A percentile compares a stretch with the other conserved stretches of the same genome.
These are phyloP conservation scores for Hirudinaria manillensis DNA, from an alignment of 2,888 invertebrate genomes.

Conservation along the genomic window DNA sequence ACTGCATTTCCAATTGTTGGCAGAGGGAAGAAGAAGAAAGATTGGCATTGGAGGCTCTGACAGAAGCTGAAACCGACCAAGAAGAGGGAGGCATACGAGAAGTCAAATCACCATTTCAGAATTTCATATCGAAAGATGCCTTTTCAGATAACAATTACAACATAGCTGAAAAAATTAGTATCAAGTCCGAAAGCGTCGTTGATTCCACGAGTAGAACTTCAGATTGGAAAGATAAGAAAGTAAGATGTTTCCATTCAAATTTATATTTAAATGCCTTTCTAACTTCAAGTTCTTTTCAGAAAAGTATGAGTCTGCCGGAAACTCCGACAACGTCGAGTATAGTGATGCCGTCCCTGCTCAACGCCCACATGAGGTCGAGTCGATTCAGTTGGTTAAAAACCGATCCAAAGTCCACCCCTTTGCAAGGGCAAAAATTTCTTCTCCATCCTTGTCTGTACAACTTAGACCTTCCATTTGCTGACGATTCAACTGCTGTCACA, in stretches of 20 bases:
- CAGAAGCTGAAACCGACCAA: constrained; percentile 10
- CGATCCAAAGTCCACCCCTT: constrained; percentile 14
- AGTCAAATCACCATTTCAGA: neutral
- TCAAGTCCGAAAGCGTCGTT: constrained; percentile 30
- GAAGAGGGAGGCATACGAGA: neutral
- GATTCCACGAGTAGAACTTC: constrained; percentile 13
- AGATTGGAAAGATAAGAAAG: constrained; percentile 27
- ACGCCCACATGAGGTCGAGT: constrained; percentile 33
- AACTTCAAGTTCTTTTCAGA: constrained; percentile 3
- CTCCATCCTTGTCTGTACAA: constrained; percentile 34
- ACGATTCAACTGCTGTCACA: constrained; percentile 59
- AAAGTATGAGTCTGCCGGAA: constrained; percentile 28
- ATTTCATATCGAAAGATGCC: neutral
- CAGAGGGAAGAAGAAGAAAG: constrained; percentile 18
- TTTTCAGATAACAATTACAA: neutral
- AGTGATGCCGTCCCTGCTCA: constrained; percentile 14
- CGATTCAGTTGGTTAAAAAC: constrained; percentile 36
- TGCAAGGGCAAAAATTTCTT: constrained; percentile 17
- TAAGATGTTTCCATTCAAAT: neutral
- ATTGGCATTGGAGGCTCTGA: constrained; percentile 6
- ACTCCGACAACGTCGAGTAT: constrained; percentile 24
- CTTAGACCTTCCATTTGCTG: constrained; percentile 37
- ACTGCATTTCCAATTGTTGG: neutral
- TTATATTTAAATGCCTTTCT: neutral
- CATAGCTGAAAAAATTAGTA: constrained; percentile 15